Base-by-base conservation (phyloP, 1,140 invertebrate species). In the Dryas iulia region DNA sequence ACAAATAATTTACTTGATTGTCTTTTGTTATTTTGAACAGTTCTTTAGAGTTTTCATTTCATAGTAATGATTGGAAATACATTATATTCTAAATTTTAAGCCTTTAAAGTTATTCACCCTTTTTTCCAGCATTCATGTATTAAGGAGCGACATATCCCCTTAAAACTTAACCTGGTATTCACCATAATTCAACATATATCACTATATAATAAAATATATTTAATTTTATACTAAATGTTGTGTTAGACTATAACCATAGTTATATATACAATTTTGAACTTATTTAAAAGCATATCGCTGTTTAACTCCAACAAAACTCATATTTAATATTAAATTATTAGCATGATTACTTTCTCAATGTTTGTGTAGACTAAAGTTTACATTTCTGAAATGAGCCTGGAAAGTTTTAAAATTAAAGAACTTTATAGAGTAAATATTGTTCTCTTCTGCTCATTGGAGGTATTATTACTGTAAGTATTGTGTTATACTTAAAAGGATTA, bases 401-500 rank as follows among this genome's bases (percentile, higher is more conserved):
- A 61, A 61, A 52, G 59, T 61, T 61, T 52, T n/a, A 6, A 52
- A 52, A 61, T 61, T 52, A 61, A 61, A 61, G 33, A 61, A 61
- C 35, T 61, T 61, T 47, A 18, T 47, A 52, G n/a, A 61, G 12
- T 61, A 28, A 53, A 61, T 61, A 61, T 61, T 52, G 12, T 61
- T 61, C 59, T 47, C 14, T 47, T 47, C 7, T 47, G 1, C 39
- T 18, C 39, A 47, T 47, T 47, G 39, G 7, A 12, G 39, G 39
- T 47, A 47, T 47, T 21, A 47, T 47, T 47, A 18, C 39, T 47
- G 39, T 47, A 47, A 3, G 1, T 47, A 21, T 11, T 21, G 14
- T 47, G 2, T 18, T 8, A 5, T 47, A 21, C n/a, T 47, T 21
- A 0, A 3, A 47, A 47, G 3, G 14, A 7, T 21, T 47, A 47